Evolutionary conservation across 2,113 vertebrate genomes (phyloP), one percentile per base, ranked within the genome.

Genomic region (Thunnus maccoyii): DNA sequence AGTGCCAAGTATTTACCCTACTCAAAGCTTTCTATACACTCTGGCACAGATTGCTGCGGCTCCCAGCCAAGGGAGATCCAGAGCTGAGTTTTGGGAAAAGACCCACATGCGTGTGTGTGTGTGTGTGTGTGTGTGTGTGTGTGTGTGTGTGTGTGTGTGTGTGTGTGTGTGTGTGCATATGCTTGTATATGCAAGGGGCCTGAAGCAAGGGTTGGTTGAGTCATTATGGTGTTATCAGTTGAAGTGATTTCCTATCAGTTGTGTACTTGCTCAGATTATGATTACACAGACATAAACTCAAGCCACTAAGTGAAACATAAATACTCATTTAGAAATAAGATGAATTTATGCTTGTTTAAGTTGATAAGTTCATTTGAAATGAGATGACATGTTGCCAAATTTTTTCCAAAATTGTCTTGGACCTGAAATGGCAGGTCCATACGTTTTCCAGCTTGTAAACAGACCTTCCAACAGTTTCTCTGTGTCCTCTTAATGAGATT

Each of bases 1-100:
- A 14, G 68, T 75, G 88, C 88, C 91, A 92, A 83, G 76, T 64
- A 82, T 90, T 87, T 66, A 83, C 62, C 77, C 75, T 48, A 69
- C 70, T 82, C 69, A 61, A 13, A 72, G 61, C 84, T 80, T 76
- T 67, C 76, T 57, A 75, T 75, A 81, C 61, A 51, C 2, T 5
- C 61, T 87, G 85, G 86, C 56, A 81, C 64, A 22, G 27, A 51
- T 63, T 67, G 65, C 12, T 5, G 0, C 6, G 14, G 74, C 67
- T 61, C 22, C 48, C 15, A 32, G 76, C 82, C 84, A 78, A 62
- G 77, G 85, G 72, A 71, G 71, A 82, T 78, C 85, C 86, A 83
- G 61, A 32, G 61, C 68, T 52, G 30, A 52, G 32, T 16, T 86
- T 76, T 64, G 25, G 81, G 76, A 86, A 83, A 83, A 68, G 41